phyloP scores from a whole-genome alignment of 2,797 vertebrate species.

The Sibirionetta formosa region DNA sequence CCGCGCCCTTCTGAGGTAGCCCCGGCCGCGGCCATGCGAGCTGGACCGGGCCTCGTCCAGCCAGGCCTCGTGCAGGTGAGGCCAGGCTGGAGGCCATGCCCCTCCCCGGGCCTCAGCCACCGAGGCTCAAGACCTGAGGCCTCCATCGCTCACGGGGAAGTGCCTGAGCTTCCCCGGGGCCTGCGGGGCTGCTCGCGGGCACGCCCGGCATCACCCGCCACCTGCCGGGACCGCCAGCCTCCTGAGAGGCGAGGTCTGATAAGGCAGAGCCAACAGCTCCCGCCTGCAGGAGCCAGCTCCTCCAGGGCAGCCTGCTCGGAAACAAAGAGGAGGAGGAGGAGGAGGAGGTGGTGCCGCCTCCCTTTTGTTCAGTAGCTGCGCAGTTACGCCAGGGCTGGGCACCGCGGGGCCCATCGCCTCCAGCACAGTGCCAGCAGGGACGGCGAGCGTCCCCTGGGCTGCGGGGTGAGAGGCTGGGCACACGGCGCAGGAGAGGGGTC shows the following conservation, averaged over 20 bases:
- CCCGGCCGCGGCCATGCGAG: not conserved
- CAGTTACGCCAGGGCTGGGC: not conserved
- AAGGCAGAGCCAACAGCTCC: too few species aligned
- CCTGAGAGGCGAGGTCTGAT: too few species aligned
- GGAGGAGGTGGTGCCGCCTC: not conserved
- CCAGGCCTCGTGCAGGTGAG: not conserved
- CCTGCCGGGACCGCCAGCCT: too few species aligned
- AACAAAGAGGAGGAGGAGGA: not conserved
- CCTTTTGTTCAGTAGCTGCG: rapidly evolving
- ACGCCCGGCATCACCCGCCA: too few species aligned
- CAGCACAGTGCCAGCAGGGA: not conserved
- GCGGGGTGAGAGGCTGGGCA: not conserved
- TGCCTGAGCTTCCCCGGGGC: too few species aligned
- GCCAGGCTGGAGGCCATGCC: not conserved
- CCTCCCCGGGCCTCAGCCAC: not conserved
- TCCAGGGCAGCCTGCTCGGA: not conserved
- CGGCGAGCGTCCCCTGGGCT: not conserved
- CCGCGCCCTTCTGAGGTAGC: conserved; percentile 70
- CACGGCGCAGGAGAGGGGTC: not conserved
- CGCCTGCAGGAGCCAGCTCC: too few species aligned
- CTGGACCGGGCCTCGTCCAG: not conserved
- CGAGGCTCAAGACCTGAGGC: too few species aligned
- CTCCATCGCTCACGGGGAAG: too few species aligned
- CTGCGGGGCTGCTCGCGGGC: too few species aligned
- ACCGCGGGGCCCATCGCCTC: not conserved